Evolutionary conservation across 2,888 invertebrate species (phyloP), one percentile per base, ranked within the genome.

Genomic region (Tetheella fluctuosa): DNA sequence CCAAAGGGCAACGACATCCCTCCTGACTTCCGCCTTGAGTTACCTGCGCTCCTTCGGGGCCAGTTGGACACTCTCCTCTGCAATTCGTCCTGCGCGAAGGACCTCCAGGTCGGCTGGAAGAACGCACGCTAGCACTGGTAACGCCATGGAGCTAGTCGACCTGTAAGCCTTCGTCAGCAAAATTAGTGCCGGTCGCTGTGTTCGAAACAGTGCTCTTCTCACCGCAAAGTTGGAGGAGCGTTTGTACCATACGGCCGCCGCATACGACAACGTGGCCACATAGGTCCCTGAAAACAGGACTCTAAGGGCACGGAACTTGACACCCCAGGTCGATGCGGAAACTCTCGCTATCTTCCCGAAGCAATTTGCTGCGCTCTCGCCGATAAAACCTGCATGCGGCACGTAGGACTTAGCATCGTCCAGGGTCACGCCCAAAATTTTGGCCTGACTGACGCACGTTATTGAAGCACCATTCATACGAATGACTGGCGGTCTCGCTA

Each of bases 281-380:
- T 42, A 65, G 52, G 58, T 59, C 0, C 0, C 15, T 1, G 30
- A 59, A 52, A 67, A 72, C 1, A 76, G 25, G 0, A 70, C n/a
- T 20, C 64, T 39, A 0, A 77, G 70, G 2, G 67, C 70, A 0
- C 54, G 52, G 20, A 69, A 77, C 4, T 66, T 25, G 0, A 74
- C 23, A 0, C 77, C 76, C 70, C 75, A 76, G 5, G 67, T 61
- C 5, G 76, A 67, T 0, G 76, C 69, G 6, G 73, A 77, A 4
- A 71, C 64, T 0, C 74, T 59, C 25, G 74, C 64, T 59, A 78
- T 62, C 56, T 71, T 71, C 23, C 70, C 71, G 59, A 72, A 72
- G 59, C 61, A 65, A 0, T 48, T 62, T 1, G 64, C 60, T 0
- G 70, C 73, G 0, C 62, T 62, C 6, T 70, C 67, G 3, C 74